Conservation (phyloP, 2,797 vertebrate species). For the Luscinia megarhynchos region DNA sequence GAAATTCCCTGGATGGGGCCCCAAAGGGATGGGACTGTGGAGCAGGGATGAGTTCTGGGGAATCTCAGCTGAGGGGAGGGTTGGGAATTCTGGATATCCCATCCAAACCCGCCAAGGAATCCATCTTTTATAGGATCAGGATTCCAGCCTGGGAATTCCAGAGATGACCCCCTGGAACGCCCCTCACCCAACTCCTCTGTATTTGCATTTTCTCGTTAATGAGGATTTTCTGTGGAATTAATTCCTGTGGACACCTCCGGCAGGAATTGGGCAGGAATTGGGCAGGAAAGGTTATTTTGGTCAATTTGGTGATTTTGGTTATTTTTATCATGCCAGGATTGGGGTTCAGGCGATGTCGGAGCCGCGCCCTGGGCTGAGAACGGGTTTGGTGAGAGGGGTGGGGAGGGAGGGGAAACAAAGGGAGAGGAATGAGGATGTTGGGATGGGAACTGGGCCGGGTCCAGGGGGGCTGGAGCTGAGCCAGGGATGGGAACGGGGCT, state of each 20-base stretch:
- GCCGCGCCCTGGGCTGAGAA: not conserved
- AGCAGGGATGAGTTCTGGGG: not conserved
- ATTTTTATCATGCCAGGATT: not conserved
- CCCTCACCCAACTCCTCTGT: not conserved
- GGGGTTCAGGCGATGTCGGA: not conserved
- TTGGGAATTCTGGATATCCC: not conserved
- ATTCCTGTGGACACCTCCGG: no score
- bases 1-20: not conserved
- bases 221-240: no score
- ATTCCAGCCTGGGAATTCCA: not conserved
- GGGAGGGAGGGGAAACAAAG: not conserved
- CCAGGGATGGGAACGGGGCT: not conserved
- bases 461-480: not conserved
- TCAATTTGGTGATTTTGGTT: not conserved
- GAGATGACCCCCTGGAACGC: not conserved
- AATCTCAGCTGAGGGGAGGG: accelerated
- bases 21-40: not conserved
- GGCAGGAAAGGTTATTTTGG: not conserved
- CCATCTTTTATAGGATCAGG: not conserved
- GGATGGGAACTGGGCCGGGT: not conserved
- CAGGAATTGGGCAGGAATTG: not conserved
- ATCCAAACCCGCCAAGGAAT: no score
- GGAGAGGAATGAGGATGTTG: not conserved
- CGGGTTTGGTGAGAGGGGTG: not conserved
- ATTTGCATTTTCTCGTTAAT: no score